A percentile compares a stretch with the other conserved stretches of the same genome.
Evolutionary conservation across 1,140 invertebrate genomes (phyloP).

Genomic region (Caenorhabditis briggsae): DNA sequence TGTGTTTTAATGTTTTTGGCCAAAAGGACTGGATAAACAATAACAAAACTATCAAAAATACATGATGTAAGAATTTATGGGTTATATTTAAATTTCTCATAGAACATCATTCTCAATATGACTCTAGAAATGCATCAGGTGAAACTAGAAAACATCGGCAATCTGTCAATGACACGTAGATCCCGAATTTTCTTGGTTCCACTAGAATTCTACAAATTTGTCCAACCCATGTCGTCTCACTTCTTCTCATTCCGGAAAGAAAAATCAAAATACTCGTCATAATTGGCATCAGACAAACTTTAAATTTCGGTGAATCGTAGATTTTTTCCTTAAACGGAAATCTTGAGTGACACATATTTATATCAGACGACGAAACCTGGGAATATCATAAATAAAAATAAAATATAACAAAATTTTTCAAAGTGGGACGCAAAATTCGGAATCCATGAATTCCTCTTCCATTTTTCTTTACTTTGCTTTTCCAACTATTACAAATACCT

Average conservation of each 20-base stretch:
- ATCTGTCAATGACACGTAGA: no score
- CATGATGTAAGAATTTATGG: background rate
- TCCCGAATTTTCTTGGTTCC: background rate
- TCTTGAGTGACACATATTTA: no score
- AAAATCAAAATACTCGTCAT: no score
- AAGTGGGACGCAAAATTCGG: background rate
- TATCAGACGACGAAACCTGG: no score
- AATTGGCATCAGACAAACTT: background rate
- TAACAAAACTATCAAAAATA: background rate
- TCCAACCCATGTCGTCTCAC: background rate
- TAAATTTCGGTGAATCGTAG: background rate
- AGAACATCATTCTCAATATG: background rate
- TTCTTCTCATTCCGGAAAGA: background rate
- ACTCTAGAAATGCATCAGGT: no score
- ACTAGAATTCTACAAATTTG: background rate
- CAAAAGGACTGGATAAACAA: background rate
- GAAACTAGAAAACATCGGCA: no score
- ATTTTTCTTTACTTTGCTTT: conserved; percentile 20
- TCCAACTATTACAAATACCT: conserved; percentile 39
- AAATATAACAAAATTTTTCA: background rate
- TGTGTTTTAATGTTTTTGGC: conserved; percentile 21
- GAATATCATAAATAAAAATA: background rate
- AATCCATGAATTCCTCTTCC: background rate
- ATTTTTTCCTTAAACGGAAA: no score
- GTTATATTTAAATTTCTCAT: background rate